Percentiles rank a stretch among this genome's conserved stretches.
Conservation (phyloP, 2,888 invertebrate species). For the Acrocyrtus sp. region DNA sequence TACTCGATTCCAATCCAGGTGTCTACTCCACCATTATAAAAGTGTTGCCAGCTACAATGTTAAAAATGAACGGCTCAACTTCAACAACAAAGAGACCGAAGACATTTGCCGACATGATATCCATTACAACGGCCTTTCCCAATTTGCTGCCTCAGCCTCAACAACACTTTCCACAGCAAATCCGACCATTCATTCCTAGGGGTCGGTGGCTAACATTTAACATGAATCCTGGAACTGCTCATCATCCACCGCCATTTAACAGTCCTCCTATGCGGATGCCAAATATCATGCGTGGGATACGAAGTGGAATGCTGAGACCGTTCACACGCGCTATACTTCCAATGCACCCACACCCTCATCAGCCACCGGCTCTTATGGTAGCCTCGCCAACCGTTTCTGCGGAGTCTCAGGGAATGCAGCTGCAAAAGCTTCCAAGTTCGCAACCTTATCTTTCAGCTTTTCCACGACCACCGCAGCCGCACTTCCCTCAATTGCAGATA, state of each 20-base stretch:
- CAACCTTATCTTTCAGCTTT: not conserved
- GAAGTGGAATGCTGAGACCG: slow-evolving; percentile 26
- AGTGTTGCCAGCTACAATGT: slow-evolving; percentile 35
- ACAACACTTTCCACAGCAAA: slow-evolving; percentile 6
- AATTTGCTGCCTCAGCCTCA: not conserved
- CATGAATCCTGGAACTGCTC: slow-evolving; percentile 18
- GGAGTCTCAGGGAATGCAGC: not conserved
- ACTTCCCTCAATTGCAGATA: not conserved
- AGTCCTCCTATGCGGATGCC: no score
- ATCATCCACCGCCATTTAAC: slow-evolving; percentile 23
- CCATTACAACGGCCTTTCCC: slow-evolving; percentile 27
- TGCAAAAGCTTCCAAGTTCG: not conserved
- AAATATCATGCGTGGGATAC: slow-evolving; percentile 26
- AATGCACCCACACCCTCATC: no score
- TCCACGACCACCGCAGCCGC: not conserved
- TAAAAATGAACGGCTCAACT: slow-evolving; percentile 22
- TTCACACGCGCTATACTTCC: no score
- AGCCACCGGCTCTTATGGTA: not conserved
- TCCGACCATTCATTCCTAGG: slow-evolving; percentile 23
- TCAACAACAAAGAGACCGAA: slow-evolving; percentile 16
- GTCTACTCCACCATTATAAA: slow-evolving; percentile 53
- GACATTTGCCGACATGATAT: slow-evolving; percentile 15
- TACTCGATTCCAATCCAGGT: slow-evolving; percentile 32
- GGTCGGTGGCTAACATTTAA: slow-evolving; percentile 20
- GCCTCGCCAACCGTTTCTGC: not conserved